These are phyloP conservation scores for Monarcha castaneiventris DNA, from an alignment of 2,113 vertebrate species.

Conservation along the genomic window DNA sequence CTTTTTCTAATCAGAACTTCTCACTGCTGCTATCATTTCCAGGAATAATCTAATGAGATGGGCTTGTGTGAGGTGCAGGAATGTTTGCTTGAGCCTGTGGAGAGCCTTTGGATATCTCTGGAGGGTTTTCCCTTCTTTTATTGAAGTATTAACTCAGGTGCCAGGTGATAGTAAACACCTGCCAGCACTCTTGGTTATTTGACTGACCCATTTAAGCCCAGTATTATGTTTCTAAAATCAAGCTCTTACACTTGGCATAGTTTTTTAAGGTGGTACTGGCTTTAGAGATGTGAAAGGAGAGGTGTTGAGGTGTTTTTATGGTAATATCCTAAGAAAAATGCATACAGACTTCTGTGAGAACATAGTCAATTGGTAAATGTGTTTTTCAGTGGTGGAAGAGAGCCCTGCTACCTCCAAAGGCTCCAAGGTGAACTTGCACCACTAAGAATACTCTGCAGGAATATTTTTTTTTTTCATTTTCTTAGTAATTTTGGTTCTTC, in stretches of 20 bases:
- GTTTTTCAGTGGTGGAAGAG: not conserved
- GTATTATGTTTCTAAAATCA: not conserved
- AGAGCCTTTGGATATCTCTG: not conserved
- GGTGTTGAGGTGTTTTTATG: not conserved
- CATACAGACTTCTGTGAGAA: not conserved
- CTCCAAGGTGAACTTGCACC: not conserved
- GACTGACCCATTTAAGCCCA: not conserved
- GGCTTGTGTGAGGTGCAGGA: not conserved
- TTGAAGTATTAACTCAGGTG: not conserved
- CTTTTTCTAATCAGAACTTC: not conserved
- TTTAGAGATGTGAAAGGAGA: not conserved
- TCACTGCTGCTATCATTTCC: not conserved
- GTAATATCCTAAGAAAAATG: not conserved
- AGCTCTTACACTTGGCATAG: not conserved
- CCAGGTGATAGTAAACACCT: not conserved
- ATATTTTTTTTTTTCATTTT: not conserved
- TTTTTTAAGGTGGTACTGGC: not conserved
- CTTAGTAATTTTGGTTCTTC: rapidly evolving
- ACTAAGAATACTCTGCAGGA: not conserved
- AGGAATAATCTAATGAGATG: not conserved
- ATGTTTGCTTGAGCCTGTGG: not conserved
- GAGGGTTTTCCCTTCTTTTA: not conserved
- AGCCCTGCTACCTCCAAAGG: not conserved
- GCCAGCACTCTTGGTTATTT: not conserved
- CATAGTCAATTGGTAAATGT: not conserved